Evolutionary conservation across 2,888 invertebrate genomes (phyloP).

Genomic region (Nemurella pictetii): DNA sequence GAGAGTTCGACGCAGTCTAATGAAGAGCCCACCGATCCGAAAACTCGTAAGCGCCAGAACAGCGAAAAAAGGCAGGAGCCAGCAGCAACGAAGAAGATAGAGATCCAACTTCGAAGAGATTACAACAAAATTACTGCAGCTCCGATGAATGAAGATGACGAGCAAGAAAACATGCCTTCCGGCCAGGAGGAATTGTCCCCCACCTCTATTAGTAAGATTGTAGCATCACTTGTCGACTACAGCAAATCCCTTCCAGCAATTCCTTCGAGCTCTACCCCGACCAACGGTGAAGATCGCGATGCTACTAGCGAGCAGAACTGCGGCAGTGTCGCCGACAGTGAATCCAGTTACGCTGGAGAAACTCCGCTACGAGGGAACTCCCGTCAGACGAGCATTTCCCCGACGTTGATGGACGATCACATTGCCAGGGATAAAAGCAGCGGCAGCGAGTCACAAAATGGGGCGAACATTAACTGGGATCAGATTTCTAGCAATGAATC

Average conservation of each 20-base stretch:
- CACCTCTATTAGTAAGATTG: not conserved
- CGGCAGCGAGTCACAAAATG: not conserved
- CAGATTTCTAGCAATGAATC: not conserved
- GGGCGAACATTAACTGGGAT: not conserved
- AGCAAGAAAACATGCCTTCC: not conserved
- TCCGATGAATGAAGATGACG: not conserved
- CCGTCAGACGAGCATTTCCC: not conserved
- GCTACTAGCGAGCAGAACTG: not conserved
- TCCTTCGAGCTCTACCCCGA: not conserved
- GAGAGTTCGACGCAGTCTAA: not conserved
- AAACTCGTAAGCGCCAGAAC: not conserved
- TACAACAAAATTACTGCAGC: slow-evolving; percentile 39
- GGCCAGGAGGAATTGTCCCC: not conserved
- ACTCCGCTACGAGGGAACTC: not conserved
- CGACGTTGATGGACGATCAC: not conserved
- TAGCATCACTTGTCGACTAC: not conserved
- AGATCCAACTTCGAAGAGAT: slow-evolving; percentile 45
- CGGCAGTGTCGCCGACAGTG: not conserved
- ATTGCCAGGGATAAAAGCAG: not conserved
- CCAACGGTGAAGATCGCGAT: not conserved
- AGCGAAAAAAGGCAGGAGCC: not conserved
- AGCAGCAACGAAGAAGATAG: slow-evolving; percentile 41
- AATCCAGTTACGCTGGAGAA: not conserved
- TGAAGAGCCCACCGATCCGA: not conserved
- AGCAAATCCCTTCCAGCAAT: not conserved